A percentile compares a stretch with the other conserved stretches of the same genome.
Evolutionary conservation across 1,140 invertebrate genomes (phyloP).

Genomic region (Drosophila tani): DNA sequence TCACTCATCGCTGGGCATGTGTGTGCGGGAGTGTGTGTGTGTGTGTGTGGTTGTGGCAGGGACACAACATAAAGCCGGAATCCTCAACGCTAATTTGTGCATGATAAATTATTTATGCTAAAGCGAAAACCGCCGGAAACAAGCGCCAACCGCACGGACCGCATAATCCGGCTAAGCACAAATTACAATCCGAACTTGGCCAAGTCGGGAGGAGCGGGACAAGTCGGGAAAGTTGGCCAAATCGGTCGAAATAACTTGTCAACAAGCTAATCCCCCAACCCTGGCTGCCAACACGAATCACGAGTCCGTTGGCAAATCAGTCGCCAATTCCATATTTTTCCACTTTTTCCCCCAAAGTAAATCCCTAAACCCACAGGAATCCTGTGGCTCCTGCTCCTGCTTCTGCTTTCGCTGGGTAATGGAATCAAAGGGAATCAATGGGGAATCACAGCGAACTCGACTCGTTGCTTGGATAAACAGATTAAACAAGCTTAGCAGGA

Average conservation of each 20-base stretch:
- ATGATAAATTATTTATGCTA: constrained; percentile 84
- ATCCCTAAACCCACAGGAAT: constrained; percentile 24
- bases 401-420: constrained; percentile 16
- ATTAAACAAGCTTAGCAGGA: constrained; percentile 30
- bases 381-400: not conserved
- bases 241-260: constrained; percentile 33
- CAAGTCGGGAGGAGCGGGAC: not conserved
- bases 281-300: constrained; percentile 44
- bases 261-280: constrained; percentile 49
- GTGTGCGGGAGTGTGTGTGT: constrained; percentile 6
- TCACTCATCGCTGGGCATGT: constrained; percentile 53
- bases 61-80: constrained; percentile 59
- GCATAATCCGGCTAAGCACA: constrained; percentile 56
- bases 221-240: too few relatives aligned
- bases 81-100: constrained; percentile 79
- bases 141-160: constrained; percentile 29
- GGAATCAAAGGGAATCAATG: constrained; percentile 47
- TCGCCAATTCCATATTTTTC: constrained; percentile 37
- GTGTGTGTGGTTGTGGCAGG: constrained; percentile 37
- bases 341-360: not conserved
- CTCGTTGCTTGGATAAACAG: constrained; percentile 51
- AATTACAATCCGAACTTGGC: constrained; percentile 58
- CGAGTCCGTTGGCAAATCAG: constrained; percentile 48
- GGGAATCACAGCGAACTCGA: constrained; percentile 37
- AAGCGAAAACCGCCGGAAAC: constrained; percentile 57